Percentiles rank a stretch among this genome's conserved stretches.
Evolutionary conservation across 2,113 vertebrate species (phyloP).

Genomic region (Heterocephalus glaber): DNA sequence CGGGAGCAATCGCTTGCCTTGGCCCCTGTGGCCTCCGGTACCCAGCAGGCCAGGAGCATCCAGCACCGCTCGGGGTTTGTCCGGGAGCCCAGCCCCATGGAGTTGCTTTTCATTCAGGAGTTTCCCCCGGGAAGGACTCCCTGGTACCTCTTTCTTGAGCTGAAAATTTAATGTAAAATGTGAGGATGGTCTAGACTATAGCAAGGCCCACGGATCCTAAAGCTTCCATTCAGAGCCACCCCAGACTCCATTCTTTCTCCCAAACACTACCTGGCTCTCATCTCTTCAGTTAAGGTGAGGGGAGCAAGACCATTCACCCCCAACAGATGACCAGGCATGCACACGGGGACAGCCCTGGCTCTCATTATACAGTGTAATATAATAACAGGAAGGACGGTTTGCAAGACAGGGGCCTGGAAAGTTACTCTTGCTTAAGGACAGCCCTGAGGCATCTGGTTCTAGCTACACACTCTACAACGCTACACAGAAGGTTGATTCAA

Average conservation of each 20-base stretch:
- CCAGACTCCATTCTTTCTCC: rapidly evolving
- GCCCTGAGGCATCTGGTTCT: not conserved
- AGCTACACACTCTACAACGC: not conserved
- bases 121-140: constrained; percentile 73
- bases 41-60: constrained; percentile 54
- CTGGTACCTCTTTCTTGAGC: constrained; percentile 73
- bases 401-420: not conserved
- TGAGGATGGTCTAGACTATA: not conserved
- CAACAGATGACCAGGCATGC: rapidly evolving
- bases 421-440: not conserved
- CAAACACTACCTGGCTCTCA: rapidly evolving
- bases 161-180: constrained; percentile 66
- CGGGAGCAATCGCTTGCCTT: constrained; percentile 81
- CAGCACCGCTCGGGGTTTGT: constrained; percentile 83
- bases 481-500: not conserved
- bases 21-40: constrained; percentile 54
- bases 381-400: rapidly evolving
- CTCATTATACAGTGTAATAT: not conserved
- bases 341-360: not conserved
- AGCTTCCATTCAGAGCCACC: rapidly evolving
- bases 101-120: constrained; percentile 77
- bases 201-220: rapidly evolving
- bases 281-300: rapidly evolving
- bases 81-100: constrained; percentile 84
- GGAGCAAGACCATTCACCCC: rapidly evolving